A percentile compares a stretch with the other conserved stretches of the same genome.
These are phyloP conservation scores for Leptobrachium leishanense DNA, from an alignment of 2,113 vertebrate genomes.

Conservation along the genomic window DNA sequence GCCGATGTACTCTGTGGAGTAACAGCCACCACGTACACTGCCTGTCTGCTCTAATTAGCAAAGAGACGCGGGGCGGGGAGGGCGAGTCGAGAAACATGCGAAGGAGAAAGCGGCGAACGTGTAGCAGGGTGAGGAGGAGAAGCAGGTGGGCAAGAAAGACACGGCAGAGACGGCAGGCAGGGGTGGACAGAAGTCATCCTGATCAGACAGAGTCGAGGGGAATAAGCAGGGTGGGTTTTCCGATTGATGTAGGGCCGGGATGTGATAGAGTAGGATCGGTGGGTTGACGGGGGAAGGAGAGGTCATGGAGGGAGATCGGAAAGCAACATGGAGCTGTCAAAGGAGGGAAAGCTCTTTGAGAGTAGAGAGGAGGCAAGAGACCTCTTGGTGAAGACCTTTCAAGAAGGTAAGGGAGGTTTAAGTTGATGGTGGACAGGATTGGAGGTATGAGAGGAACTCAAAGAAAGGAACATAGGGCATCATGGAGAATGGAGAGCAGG, in stretches of 20 bases:
- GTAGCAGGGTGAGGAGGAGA: neutral
- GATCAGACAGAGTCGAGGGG: neutral
- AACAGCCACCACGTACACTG: constrained; percentile 24
- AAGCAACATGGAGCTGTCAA: neutral
- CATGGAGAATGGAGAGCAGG: neutral
- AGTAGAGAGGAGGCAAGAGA: neutral
- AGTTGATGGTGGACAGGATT: neutral
- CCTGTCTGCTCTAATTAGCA: constrained; percentile 43
- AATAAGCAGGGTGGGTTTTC: no score
- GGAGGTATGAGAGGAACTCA: neutral
- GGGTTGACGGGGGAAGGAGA: neutral
- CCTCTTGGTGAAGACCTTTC: neutral
- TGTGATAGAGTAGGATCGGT: no score
- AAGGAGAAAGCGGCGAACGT: neutral
- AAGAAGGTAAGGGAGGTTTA: neutral
- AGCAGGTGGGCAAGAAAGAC: neutral
- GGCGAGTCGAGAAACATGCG: neutral
- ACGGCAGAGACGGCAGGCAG: neutral
- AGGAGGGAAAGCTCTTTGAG: neutral
- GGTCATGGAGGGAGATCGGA: neutral
- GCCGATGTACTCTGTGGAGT: constrained; percentile 18
- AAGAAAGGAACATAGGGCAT: neutral
- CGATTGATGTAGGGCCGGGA: no score
- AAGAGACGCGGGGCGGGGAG: neutral
- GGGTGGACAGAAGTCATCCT: neutral